Conservation (phyloP, 2,888 invertebrate genomes). For the Cloeon dipterum region DNA sequence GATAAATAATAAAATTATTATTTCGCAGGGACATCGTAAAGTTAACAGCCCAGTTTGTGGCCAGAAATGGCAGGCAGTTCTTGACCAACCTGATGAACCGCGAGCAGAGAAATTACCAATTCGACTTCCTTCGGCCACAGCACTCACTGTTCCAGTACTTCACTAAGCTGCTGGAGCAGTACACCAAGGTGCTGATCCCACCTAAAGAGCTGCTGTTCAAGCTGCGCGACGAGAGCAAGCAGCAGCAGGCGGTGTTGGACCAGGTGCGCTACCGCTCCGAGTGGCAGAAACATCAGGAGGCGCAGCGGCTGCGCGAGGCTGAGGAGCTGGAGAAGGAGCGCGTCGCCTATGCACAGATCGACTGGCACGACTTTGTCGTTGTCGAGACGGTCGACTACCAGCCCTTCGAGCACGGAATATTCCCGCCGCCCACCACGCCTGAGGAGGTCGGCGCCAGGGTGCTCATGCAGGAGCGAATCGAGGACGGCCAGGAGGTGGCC, state of each 20-base stretch:
- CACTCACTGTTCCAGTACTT: constrained; percentile 98
- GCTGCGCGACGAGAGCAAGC: constrained; percentile 51
- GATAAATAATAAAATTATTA: constrained; percentile 5
- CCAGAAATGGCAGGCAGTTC: constrained; percentile 93
- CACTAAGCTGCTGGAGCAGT: constrained; percentile 91
- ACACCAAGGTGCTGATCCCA: constrained; percentile 90
- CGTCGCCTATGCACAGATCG: constrained; percentile 89
- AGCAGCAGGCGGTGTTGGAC: constrained; percentile 46
- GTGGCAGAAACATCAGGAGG: constrained; percentile 89
- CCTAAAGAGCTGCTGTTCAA: constrained; percentile 72
- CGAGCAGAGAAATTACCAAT: constrained; percentile 93
- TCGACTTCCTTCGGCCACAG: constrained; percentile 95
- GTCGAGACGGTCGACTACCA: constrained; percentile 99
- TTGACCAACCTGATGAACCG: constrained; percentile 95
- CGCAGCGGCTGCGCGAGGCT: constrained; percentile 78
- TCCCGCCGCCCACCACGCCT: constrained; percentile 92
- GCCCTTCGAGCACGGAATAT: constrained; percentile 83
- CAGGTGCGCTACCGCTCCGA: constrained; percentile 85
- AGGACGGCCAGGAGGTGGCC: constrained; percentile 62
- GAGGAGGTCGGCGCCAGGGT: constrained; percentile 91
- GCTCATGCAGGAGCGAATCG: constrained; percentile 62
- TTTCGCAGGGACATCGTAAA: constrained; percentile 75
- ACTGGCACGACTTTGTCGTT: constrained; percentile 99
- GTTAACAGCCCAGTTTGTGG: constrained; percentile 95
- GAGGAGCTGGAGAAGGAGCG: constrained; percentile 88